Conservation (phyloP, 2,888 invertebrate species). For the Lasioglossum calceatum region DNA sequence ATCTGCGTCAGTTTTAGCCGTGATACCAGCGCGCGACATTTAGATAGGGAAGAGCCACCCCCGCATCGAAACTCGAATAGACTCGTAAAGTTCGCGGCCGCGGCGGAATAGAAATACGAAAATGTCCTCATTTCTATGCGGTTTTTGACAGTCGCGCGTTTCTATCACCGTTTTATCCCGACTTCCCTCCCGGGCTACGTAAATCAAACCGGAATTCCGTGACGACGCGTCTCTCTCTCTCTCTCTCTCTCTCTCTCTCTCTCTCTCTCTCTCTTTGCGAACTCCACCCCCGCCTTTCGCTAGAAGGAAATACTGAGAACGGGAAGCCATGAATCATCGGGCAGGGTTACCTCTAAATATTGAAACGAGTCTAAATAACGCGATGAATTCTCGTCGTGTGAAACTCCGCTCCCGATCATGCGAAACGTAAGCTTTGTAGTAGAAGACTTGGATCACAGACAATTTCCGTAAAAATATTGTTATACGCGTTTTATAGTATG, state of each 20-base stretch:
- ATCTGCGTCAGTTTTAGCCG: slow-evolving; percentile 55
- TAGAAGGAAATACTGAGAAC: background rate
- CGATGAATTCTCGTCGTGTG: background rate
- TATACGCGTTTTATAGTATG: background rate
- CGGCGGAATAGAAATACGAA: slow-evolving; percentile 47
- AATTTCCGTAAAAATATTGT: background rate
- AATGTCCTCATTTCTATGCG: slow-evolving; percentile 63
- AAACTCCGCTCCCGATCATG: background rate
- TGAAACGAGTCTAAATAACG: background rate
- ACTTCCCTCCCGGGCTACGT: slow-evolving; percentile 36
- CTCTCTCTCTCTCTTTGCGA: background rate
- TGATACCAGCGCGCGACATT: slow-evolving; percentile 44
- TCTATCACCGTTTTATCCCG: slow-evolving; percentile 55
- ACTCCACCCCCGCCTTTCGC: background rate
- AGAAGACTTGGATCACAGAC: background rate
- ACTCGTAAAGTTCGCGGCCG: slow-evolving; percentile 52
- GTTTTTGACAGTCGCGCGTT: slow-evolving; percentile 49
- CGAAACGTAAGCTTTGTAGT: background rate
- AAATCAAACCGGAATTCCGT: slow-evolving; percentile 57
- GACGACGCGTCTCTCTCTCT: slow-evolving; percentile 3
- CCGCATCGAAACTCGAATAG: slow-evolving; percentile 59
- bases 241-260: slow-evolving; percentile 4
- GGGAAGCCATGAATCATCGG: background rate
- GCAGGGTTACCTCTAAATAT: background rate
- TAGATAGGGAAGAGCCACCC: slow-evolving; percentile 48